Evolutionary conservation across 2,113 vertebrate genomes (phyloP), one percentile per base, ranked within the genome.

Genomic region (Chinchilla lanigera): DNA sequence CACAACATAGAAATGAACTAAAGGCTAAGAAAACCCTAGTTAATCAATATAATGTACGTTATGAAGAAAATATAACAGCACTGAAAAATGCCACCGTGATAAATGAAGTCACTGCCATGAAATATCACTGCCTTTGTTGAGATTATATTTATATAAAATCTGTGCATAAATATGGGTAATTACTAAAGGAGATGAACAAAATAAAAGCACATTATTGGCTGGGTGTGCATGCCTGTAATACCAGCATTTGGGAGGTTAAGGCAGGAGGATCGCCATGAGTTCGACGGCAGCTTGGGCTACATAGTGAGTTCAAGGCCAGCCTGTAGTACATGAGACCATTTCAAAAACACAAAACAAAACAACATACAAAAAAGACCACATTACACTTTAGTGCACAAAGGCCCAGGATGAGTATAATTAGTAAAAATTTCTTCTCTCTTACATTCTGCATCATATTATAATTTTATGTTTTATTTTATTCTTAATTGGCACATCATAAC

Each of bases 51-150:
- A 78, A 83, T 41, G 20, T 47, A n/a, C 56, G 56, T 84, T 41
- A 60, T 11, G 33, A 95, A 77, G 75, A 81, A 78, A 86, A 78
- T 4, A 30, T 41, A 47, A 35, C 17, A 84, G 83, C 14, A 50
- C 3, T n/a, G 47, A 73, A 93, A 94, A 84, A 80, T 22, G 12
- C 35, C 50, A 38, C 52, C 54, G 60, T 52, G 44, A 41, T 35
- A 91, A 82, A 44, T 86, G 80, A 95, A 82, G 20, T 91, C 75
- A 80, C 38, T 50, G 65, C 22, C 28, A 92, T 78, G 50, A 96
- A 96, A 84, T 26, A 78, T 3, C 13, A 44, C 30, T 60, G 13
- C 52, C 28, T 71, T 84, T 65, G 61, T 35, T 24, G 30, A 60
- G 58, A 92, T 90, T 73, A 58, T 22, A 81, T 35, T 81, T 35